A percentile compares a stretch with the other conserved stretches of the same genome.
Evolutionary conservation across 1,140 invertebrate species (phyloP).

Genomic region (Dendrolimus kikuchii): DNA sequence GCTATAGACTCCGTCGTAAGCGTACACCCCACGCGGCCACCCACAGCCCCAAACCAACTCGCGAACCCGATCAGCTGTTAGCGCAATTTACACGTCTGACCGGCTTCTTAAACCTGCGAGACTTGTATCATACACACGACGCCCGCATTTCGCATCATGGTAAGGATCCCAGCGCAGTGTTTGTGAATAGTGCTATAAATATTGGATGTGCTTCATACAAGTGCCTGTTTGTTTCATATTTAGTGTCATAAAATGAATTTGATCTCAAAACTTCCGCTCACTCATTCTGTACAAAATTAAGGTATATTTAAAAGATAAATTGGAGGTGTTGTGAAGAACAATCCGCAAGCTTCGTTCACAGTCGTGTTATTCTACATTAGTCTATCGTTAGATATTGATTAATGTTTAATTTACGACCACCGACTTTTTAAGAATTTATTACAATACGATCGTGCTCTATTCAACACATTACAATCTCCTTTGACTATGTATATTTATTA

Average conservation of each 20-base stretch:
- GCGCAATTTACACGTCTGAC: constrained; percentile 25
- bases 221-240: constrained; percentile 13
- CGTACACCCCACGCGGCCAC: constrained; percentile 38
- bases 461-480: constrained; percentile 1
- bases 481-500: background rate
- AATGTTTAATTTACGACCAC: constrained; percentile 1
- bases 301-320: too few relatives aligned
- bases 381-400: too few relatives aligned
- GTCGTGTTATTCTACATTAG: too few relatives aligned
- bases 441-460: background rate
- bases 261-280: too few relatives aligned
- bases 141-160: constrained; percentile 39
- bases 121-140: constrained; percentile 25
- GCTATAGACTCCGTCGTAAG: constrained; percentile 43
- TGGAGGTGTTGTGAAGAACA: too few relatives aligned
- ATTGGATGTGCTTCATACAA: constrained; percentile 29
- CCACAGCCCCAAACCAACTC: constrained; percentile 26
- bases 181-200: constrained; percentile 36
- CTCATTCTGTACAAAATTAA: too few relatives aligned
- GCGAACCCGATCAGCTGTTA: constrained; percentile 57
- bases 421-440: background rate
- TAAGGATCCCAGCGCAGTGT: constrained; percentile 55
- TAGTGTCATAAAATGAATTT: background rate
- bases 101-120: constrained; percentile 15
- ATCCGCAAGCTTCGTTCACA: too few relatives aligned